Conservation (phyloP, 2,113 vertebrate genomes). For the Charina bottae region DNA sequence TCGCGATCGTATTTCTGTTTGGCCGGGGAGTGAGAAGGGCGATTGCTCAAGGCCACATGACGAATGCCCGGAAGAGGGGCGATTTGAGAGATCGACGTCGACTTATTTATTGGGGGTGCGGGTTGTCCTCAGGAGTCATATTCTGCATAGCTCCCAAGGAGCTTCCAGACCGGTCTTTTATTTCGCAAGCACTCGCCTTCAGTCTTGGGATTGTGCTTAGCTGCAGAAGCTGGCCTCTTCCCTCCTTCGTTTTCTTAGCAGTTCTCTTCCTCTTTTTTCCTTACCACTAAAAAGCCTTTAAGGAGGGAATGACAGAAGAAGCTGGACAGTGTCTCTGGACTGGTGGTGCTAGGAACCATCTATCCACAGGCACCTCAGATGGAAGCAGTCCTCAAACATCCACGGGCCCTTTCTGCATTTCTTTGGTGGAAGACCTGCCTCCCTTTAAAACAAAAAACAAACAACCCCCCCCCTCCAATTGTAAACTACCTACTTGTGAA, state of each 20-base stretch:
- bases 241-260: background rate
- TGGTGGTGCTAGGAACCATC: background rate
- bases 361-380: background rate
- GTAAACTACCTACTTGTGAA: slow-evolving; percentile 3
- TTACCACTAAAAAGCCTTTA: background rate
- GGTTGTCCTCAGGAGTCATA: background rate
- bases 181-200: too few species aligned
- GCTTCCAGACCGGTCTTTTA: background rate
- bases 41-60: background rate
- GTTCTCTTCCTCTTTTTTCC: background rate
- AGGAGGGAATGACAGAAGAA: background rate
- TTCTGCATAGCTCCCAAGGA: background rate
- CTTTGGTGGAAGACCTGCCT: background rate
- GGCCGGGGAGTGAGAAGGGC: background rate
- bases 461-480: background rate
- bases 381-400: background rate
- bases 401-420: background rate
- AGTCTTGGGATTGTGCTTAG: background rate
- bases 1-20: background rate
- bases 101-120: background rate
- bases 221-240: background rate
- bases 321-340: background rate
- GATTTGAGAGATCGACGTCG: background rate
- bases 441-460: background rate
- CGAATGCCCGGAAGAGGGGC: background rate